These are phyloP conservation scores for Melanargia galathea DNA, from an alignment of 2,888 invertebrate genomes.

Conservation along the genomic window DNA sequence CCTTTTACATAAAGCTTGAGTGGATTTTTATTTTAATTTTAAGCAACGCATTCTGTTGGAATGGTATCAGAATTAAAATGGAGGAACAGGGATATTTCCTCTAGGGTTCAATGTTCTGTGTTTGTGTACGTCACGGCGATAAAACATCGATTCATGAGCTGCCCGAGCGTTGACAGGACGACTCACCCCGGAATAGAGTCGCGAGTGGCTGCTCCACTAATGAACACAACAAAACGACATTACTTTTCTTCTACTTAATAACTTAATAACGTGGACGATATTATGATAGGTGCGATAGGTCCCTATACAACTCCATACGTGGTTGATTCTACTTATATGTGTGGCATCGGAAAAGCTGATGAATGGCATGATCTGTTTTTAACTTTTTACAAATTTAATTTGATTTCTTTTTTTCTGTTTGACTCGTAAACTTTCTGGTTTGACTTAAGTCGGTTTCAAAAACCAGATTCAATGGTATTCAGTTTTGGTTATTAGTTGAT, in stretches of 20 bases:
- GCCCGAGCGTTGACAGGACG: conserved; percentile 72
- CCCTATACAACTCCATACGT: too few relatives aligned
- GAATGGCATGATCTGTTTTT: too few relatives aligned
- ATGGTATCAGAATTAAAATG: conserved; percentile 58
- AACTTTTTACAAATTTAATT: too few relatives aligned
- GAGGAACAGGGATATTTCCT: conserved; percentile 74
- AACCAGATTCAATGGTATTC: too few relatives aligned
- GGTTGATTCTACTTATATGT: too few relatives aligned
- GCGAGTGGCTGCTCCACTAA: conserved; percentile 30
- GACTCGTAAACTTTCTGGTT: too few relatives aligned
- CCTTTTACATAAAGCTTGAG: neutral
- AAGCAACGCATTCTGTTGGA: neutral
- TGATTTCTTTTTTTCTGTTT: too few relatives aligned
- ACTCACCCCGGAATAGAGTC: conserved; percentile 64
- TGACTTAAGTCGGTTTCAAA: too few relatives aligned
- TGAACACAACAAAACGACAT: conserved; percentile 3
- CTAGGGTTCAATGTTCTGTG: conserved; percentile 76
- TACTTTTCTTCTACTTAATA: conserved; percentile 12
- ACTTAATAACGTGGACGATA: neutral
- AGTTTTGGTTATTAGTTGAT: too few relatives aligned
- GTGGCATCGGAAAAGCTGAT: too few relatives aligned
- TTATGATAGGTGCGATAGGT: too few relatives aligned
- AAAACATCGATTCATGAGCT: conserved; percentile 71
- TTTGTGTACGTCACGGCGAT: conserved; percentile 69
- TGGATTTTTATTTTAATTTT: neutral